Evolutionary conservation across 2,888 invertebrate genomes (phyloP), one percentile per base, ranked within the genome.

Genomic region (Microctonus hyperodae): DNA sequence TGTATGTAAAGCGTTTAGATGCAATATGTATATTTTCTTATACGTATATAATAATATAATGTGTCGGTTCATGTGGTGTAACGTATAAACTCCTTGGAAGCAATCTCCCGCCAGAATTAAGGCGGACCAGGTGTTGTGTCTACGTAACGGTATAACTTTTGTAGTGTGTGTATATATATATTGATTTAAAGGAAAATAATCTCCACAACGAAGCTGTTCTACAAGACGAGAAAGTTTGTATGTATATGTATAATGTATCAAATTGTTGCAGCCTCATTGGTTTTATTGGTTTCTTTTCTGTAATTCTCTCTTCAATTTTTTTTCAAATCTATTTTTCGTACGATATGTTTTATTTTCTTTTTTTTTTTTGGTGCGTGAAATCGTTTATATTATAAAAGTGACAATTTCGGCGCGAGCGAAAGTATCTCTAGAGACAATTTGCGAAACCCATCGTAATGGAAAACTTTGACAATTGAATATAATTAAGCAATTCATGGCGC

Each of bases 391-490:
- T n/a, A 5, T 5, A 40, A 16, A 44, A 16, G 44, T 44, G 44
- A 1, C 2, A 44, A 44, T 44, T 16, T n/a, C 44, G 44, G 48
- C 58, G 5, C 6, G 25, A 48, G 22, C 25, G 23, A 11, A 11
- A 58, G 22, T 23, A 16, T 35, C 50, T 48, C 55, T 6, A 10
- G 28, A 28, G 28, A 53, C 37, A 37, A n/a, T 13, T 5, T n/a
- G 37, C 37, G n/a, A 51, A 6, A 33, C n/a, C 16, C n/a, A 31
- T 40, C 7, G 11, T 28, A 60, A 28, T 37, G 58, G 64, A 67
- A 68, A 83, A 83, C 81, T 83, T 83, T 80, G 77, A 78, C 81
- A 79, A 82, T 83, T 81, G 82, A 82, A 82, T 82, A 78, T 81
- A 80, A 83, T 82, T 80, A 80, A 80, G 79, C 75, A 78, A 81